phyloP scores from a whole-genome alignment of 1,140 invertebrate genomes.

The silkworm (Bombyx mori) region ASM3026992v2 NC_085125.1:7849001-7849500 shows the following conservation, averaged over 20 bases:
- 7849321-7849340: conserved; percentile 70
- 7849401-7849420: conserved; percentile 61
- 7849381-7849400: conserved; percentile 54
- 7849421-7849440: conserved; percentile 48
- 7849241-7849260: conserved; percentile 42
- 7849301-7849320: conserved; percentile 73
- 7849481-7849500: conserved; percentile 68
- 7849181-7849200: conserved; percentile 66
- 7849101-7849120: conserved; percentile 75
- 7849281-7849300: conserved; percentile 71
- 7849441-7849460: conserved; percentile 60
- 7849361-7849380: conserved; percentile 75
- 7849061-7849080: conserved; percentile 67
- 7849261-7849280: conserved; percentile 72
- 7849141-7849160: conserved; percentile 71
- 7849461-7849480: conserved; percentile 63
- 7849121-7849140: conserved; percentile 65
- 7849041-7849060: conserved; percentile 77
- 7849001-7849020: conserved; percentile 70
- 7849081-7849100: conserved; percentile 72
- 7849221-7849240: conserved; percentile 62
- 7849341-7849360: conserved; percentile 71
- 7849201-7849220: conserved; percentile 72
- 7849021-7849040: conserved; percentile 75
- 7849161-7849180: conserved; percentile 59